A percentile compares a stretch with the other conserved stretches of the same genome.
These are phyloP conservation scores for Orcinus orca DNA, from an alignment of 2,113 vertebrate species.

Conservation along the genomic window DNA sequence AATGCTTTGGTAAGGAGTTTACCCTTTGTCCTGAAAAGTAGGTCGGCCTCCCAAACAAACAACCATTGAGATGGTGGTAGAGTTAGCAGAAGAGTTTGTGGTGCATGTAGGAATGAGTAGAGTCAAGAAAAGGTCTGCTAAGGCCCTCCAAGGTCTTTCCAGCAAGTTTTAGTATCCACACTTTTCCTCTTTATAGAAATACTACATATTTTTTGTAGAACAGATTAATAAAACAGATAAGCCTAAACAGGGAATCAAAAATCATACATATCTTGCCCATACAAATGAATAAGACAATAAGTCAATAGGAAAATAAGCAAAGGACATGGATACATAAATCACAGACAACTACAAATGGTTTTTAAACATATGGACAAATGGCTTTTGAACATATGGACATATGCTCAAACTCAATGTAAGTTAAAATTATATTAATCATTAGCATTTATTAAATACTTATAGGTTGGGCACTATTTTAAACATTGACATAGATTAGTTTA, in stretches of 20 bases:
- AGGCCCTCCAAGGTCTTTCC: not conserved
- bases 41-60: not conserved
- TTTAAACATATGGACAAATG: constrained; percentile 13
- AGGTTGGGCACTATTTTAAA: not conserved
- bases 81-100: not conserved
- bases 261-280: not conserved
- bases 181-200: constrained; percentile 19
- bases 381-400: not conserved
- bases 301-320: not conserved
- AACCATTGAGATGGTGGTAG: not conserved
- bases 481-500: not conserved
- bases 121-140: not conserved
- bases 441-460: constrained; percentile 9
- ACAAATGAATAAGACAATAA: constrained; percentile 9
- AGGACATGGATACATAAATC: not conserved
- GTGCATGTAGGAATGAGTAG: not conserved
- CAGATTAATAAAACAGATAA: not conserved
- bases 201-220: not conserved
- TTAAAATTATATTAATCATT: not conserved
- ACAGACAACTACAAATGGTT: not conserved
- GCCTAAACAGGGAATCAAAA: not conserved
- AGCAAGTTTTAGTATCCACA: not conserved
- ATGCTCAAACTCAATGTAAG: constrained; percentile 11
- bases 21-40: not conserved
- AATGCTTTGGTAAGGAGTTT: not conserved